phyloP scores from a whole-genome alignment of 2,888 invertebrate genomes.

The Acronicta psi region DNA sequence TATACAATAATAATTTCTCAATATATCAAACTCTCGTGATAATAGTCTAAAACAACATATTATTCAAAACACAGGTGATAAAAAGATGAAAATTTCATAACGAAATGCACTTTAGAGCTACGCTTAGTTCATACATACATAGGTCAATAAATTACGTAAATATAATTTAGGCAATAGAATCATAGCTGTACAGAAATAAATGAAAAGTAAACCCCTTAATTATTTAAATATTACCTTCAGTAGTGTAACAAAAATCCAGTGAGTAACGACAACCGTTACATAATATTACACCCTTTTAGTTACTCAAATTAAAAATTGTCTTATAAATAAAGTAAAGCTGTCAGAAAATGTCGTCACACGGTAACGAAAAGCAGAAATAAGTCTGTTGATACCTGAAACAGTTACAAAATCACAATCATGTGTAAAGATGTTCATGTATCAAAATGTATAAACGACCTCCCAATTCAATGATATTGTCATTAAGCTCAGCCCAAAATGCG shows the following conservation, averaged over 20 bases:
- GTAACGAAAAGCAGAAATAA: conserved; percentile 55
- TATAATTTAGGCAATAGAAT: conserved; percentile 85
- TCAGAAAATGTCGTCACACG: conserved; percentile 69
- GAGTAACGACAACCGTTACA: conserved; percentile 36
- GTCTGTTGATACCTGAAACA: conserved; percentile 34
- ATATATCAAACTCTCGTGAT: conserved; percentile 85
- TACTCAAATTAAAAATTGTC: conserved; percentile 62
- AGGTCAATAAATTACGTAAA: conserved; percentile 88
- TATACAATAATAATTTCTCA: conserved; percentile 88
- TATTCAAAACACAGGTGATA: conserved; percentile 82
- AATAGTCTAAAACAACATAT: conserved; percentile 81
- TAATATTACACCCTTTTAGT: conserved; percentile 51
- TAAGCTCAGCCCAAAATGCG: conserved; percentile 34
- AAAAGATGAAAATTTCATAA: conserved; percentile 79
- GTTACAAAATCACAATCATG: conserved; percentile 25
- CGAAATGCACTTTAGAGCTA: conserved; percentile 85
- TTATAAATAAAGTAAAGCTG: conserved; percentile 85
- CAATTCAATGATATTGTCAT: conserved; percentile 27
- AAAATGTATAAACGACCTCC: conserved; percentile 8
- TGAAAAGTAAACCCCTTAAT: conserved; percentile 60
- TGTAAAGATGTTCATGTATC: conserved; percentile 19
- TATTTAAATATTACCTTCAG: conserved; percentile 56
- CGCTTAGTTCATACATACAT: conserved; percentile 78
- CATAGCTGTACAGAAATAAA: conserved; percentile 81
- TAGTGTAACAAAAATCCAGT: conserved; percentile 46